Percentiles rank a stretch among this genome's conserved stretches.
Conservation (phyloP, 2,797 vertebrate species). For the Pelochelys cantorii region DNA sequence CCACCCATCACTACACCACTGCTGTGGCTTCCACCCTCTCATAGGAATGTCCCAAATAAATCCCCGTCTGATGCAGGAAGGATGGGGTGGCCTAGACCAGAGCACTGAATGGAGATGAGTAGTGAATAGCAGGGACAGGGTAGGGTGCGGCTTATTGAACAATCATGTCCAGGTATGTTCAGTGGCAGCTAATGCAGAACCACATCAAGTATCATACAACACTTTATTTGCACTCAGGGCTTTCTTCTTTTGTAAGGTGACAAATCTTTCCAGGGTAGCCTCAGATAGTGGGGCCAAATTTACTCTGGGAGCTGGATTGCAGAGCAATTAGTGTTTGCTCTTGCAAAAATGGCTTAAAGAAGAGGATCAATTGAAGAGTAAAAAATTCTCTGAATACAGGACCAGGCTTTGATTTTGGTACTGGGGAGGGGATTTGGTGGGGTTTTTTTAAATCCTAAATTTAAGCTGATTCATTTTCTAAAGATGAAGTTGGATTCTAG, state of each 20-base stretch:
- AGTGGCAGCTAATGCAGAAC: neutral
- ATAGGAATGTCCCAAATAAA: neutral
- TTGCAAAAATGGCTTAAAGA: neutral
- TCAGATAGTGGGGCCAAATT: neutral
- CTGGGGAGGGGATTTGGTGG: neutral
- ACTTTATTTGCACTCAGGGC: neutral
- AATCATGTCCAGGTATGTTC: neutral
- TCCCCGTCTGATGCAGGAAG: neutral
- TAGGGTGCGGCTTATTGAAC: neutral
- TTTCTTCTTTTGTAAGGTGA: neutral
- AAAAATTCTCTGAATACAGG: neutral
- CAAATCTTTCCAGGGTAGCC: neutral
- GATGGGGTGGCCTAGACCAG: neutral
- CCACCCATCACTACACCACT: too few relatives aligned
- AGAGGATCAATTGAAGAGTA: neutral
- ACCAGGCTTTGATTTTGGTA: neutral
- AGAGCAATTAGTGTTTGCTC: fast-evolving
- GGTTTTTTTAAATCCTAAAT: neutral
- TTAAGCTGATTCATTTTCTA: neutral
- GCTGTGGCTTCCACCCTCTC: neutral
- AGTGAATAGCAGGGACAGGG: neutral
- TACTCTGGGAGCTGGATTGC: neutral
- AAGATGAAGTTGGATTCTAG: neutral
- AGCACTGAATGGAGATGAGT: too few relatives aligned
- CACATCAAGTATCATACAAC: neutral